Percentiles rank a stretch among this genome's conserved stretches.
Evolutionary conservation across 53 echinoderm and acorn worm genomes (phyloP).

Genomic region (Paelopatides confundens): DNA sequence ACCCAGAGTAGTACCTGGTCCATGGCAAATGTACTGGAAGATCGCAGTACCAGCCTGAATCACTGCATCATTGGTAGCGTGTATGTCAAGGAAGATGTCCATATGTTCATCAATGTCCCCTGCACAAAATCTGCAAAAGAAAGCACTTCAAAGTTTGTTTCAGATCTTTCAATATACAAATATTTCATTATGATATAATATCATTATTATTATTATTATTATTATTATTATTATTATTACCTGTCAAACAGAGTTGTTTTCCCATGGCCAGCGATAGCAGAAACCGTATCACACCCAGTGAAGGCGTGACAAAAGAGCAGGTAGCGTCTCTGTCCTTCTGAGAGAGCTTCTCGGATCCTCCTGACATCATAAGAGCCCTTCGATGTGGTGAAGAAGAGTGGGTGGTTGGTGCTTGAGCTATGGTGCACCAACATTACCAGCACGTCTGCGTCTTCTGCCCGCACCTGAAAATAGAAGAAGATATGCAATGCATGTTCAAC

Average conservation of each 20-base stretch:
- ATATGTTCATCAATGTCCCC: background rate
- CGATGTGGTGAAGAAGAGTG: background rate
- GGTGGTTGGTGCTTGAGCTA: background rate
- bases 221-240: background rate
- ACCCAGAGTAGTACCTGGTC: background rate
- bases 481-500: no score
- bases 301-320: background rate
- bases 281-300: background rate
- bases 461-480: no score
- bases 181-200: background rate
- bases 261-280: background rate
- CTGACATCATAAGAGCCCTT: constrained; percentile 6
- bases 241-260: constrained; percentile 5
- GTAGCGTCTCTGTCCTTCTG: background rate
- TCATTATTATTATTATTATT: no score
- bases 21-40: background rate
- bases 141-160: no score
- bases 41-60: background rate
- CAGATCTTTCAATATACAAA: background rate
- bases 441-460: background rate
- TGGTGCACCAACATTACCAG: background rate
- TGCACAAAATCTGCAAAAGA: no score
- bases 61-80: background rate
- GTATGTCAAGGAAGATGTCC: constrained; percentile 8
- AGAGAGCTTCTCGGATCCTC: background rate